Base-by-base conservation (phyloP, 2,888 invertebrate genomes). In the Tenthredo notha region DNA sequence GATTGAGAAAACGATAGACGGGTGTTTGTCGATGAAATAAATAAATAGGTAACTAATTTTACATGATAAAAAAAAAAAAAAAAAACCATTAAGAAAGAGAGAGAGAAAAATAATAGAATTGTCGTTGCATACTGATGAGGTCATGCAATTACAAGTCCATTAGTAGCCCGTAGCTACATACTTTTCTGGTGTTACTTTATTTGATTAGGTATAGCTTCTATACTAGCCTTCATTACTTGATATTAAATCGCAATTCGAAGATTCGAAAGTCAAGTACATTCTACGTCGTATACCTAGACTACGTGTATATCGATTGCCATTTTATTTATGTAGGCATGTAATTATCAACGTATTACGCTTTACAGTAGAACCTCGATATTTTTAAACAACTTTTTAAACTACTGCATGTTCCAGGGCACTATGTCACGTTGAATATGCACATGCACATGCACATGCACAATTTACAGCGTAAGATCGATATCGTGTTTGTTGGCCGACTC, bases 231-330 rank as follows among this genome's bases (percentile, higher is more conserved):
- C 67, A 33, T 67, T 12, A 67, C 18, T 67, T 18, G 12, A 67
- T 33, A 33, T 67, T 67, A 6, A 33, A 67, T 25, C 15, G 33
- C 15, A 33, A 67, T 25, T 33, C 18, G 33, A 33, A 33, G 67
- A 67, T 33, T 67, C 18, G 33, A 67, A 67, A 33, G 67, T 67
- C 67, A 33, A 67, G 67, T 33, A 67, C 33, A 33, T 67, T 67
- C 15, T 67, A 67, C 67, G 61, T 25, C 25, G 61, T 61, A 15
- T 65, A 29, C 15, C 18, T 65, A 29, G 7, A 21, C 10, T 54
- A 18, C n/a, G n/a, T 61, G 5, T 61, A 61, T 61, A 61, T 61
- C 25, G 61, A 61, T 61, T 61, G 10, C 61, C 25, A 25, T 25
- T 61, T 61, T 25, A 61, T 61, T 61, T 61, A 25, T 5, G 12